Base-by-base conservation (phyloP, 1,140 invertebrate genomes). In the Philaenus spumarius region DNA sequence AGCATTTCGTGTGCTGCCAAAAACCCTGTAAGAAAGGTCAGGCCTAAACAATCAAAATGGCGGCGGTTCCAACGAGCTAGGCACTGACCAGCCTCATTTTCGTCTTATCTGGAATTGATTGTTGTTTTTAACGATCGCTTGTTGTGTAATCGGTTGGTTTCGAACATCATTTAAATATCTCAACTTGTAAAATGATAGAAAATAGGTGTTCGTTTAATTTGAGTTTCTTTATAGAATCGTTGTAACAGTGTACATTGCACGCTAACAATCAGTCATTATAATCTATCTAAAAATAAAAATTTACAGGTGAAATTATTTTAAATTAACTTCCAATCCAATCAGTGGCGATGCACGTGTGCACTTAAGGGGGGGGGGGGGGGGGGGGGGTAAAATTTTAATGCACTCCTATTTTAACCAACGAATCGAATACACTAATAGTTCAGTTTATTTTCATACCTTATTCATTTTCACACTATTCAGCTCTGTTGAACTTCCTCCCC, bases 371-470 rank as follows among this genome's bases (percentile, higher is more conserved):
- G 35, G 35, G 35, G 35, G 26, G 24, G 9, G 48, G 37, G 20
- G 48, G 23, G 24, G 48, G 15, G 45, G 48, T 6, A n/a, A n/a
- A 9, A 24, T 19, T 51, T 51, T 34, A 51, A 35, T 51, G 37
- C 46, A 19, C 42, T 45, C 42, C 15, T 23, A 48, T 11, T 48
- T 24, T 5, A 24, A 51, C 24, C 24, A 34, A 34, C 24, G 20
- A 19, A 17, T 14, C 6, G n/a, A n/a, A n/a, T n/a, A n/a, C n/a
- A n/a, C n/a, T n/a, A n/a, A n/a, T 6, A 17, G 17, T 15, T 9
- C 6, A 9, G 42, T 35, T 24, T 24, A 34, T 51, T 34, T 51
- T 51, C 48, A 34, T 34, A 24, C 48, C 37, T 51, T 51, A 34
- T 51, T 3, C 48, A 19, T 5, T 34, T 23, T 9, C 42, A 12